Evolutionary conservation across 2,888 invertebrate species (phyloP).

Genomic region (Portevinia maculata): DNA sequence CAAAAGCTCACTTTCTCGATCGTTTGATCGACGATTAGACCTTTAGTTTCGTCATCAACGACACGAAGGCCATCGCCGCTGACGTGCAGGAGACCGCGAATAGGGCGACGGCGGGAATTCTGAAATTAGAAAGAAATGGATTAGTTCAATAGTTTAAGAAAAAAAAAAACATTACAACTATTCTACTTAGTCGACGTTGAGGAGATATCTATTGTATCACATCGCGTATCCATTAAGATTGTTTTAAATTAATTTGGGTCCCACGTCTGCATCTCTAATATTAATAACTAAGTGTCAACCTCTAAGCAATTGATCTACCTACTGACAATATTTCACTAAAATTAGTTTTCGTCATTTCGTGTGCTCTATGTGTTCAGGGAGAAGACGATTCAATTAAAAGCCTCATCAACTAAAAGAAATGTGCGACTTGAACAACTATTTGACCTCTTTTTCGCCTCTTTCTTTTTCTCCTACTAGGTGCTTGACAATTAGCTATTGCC

Average conservation of each 20-base stretch:
- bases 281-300: conserved; percentile 39
- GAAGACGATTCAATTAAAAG: conserved; percentile 57
- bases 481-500: conserved; percentile 39
- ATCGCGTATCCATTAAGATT: too few species aligned
- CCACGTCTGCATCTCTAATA: too few species aligned
- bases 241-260: too few species aligned
- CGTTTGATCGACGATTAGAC: conserved; percentile 99
- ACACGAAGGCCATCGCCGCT: conserved; percentile 98
- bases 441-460: conserved; percentile 36
- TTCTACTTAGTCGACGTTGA: too few species aligned
- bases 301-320: conserved; percentile 54
- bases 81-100: conserved; percentile 94
- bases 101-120: conserved; percentile 94
- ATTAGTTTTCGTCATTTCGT: conserved; percentile 39
- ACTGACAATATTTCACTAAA: conserved; percentile 62
- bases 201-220: too few species aligned
- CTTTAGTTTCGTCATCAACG: conserved; percentile 99
- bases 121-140: conserved; percentile 82
- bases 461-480: conserved; percentile 20
- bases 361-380: conserved; percentile 1
- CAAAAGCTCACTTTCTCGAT: conserved; percentile 99
- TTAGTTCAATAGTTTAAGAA: conserved; percentile 30
- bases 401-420: conserved; percentile 40
- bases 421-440: conserved; percentile 17
- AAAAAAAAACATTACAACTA: too few species aligned